Percentiles rank a stretch among this genome's conserved stretches.
These are phyloP conservation scores for Chiloscyllium punctatum DNA, from an alignment of 2,797 vertebrate species.

Conservation along the genomic window DNA sequence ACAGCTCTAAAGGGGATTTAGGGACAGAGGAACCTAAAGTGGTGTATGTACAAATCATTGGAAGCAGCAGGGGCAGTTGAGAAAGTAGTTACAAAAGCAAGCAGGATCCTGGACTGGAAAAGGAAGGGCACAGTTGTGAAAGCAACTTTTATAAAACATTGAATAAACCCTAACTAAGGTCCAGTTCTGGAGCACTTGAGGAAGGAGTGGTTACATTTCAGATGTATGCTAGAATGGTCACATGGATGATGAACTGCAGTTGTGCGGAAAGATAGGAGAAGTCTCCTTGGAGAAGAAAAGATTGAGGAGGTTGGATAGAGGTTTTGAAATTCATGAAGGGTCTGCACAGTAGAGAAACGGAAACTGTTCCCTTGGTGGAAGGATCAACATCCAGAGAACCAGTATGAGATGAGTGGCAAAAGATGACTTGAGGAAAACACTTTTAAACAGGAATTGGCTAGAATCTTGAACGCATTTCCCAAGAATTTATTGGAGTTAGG, in stretches of 20 bases:
- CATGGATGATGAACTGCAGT: background rate
- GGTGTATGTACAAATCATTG: no score
- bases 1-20: background rate
- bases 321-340: background rate
- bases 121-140: background rate
- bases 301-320: background rate
- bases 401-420: background rate
- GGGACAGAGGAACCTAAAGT: no score
- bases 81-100: background rate
- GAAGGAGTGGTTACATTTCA: background rate
- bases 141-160: background rate
- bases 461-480: background rate
- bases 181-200: background rate
- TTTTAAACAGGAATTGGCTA: background rate
- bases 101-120: background rate
- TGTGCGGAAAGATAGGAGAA: background rate
- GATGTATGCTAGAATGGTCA: no score
- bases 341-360: background rate
- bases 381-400: background rate
- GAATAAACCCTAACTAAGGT: background rate
- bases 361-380: background rate
- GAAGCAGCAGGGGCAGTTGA: background rate
- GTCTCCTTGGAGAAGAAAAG: background rate
- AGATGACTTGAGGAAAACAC: background rate
- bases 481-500: background rate